Evolutionary conservation across 2,797 vertebrate species (phyloP), one percentile per base, ranked within the genome.

Genomic region (Notoglanidium macrostoma): DNA sequence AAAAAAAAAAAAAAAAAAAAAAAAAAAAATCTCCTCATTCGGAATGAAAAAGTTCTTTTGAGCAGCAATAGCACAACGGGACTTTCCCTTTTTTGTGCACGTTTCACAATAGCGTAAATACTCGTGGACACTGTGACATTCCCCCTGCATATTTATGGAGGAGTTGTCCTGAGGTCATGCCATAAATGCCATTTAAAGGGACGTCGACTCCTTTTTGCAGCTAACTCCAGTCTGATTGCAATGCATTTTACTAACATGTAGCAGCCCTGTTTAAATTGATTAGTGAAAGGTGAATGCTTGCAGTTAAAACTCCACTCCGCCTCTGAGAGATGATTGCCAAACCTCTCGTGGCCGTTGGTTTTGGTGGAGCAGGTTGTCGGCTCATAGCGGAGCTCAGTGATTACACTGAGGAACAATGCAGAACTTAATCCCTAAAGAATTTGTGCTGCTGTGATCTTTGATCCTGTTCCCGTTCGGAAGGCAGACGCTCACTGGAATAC

Each of bases 391-490:
- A 91, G 93, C 92, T 92, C 91, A 90, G 93, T 89, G 83, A 93
- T 90, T 83, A 91, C 90, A 76, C 88, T 49, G 65, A 87, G 87
- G 92, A 95, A 95, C 94, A 95, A 94, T 95, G 92, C 91, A 90
- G 90, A 89, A 92, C 91, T 91, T 95, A 95, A 96, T 96, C 95
- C 94, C 94, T 9, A 89, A 95, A 94, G 94, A 96, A 95, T 95
- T 95, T 90, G 91, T 85, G 88, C 90, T 90, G 88, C 91, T 95
- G 92, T 94, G 94, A 94, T 95, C 92, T 94, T 82, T 85, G 84
- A 87, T 87, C 73, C 72, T 84, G 90, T 87, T 88, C 92, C 63
- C 90, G 87, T 92, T 92, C 93, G 89, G 94, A 95, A 93, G 90
- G 91, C 92, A 2, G 87, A 92, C 91, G 92, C 92, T 93, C 90